Conservation (phyloP, 2,797 vertebrate genomes). For the Pseudotriccus pelzelni region DNA sequence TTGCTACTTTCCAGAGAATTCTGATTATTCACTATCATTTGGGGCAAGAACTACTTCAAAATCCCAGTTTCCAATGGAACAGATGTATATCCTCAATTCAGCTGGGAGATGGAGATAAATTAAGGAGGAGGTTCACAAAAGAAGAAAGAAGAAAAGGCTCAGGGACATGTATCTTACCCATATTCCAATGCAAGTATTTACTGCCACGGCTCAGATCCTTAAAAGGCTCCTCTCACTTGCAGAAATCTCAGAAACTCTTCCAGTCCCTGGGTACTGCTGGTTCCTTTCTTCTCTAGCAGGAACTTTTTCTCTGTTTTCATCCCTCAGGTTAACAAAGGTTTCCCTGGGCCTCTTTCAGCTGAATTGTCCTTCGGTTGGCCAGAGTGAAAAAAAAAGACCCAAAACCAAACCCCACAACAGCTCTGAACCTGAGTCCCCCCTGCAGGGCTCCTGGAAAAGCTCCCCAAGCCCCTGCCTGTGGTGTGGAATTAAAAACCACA, state of each 20-base stretch:
- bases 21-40: neutral
- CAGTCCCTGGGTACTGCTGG: fast-evolving
- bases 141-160: neutral
- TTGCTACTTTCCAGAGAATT: neutral
- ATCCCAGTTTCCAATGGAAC: neutral
- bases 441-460: no score
- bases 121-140: neutral
- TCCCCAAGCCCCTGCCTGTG: neutral
- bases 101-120: neutral
- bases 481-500: neutral
- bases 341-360: neutral
- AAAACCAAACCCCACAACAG: neutral
- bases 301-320: neutral
- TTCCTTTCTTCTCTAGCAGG: neutral
- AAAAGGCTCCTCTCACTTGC: neutral
- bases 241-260: neutral
- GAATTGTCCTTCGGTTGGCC: neutral
- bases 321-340: neutral
- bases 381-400: no score
- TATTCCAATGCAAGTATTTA: neutral
- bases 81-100: neutral
- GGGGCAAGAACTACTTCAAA: neutral
- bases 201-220: neutral
- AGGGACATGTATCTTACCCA: neutral
- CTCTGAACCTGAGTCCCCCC: neutral